Conservation (phyloP, 1,140 invertebrate species). For the Trialeurodes vaporariorum region DNA sequence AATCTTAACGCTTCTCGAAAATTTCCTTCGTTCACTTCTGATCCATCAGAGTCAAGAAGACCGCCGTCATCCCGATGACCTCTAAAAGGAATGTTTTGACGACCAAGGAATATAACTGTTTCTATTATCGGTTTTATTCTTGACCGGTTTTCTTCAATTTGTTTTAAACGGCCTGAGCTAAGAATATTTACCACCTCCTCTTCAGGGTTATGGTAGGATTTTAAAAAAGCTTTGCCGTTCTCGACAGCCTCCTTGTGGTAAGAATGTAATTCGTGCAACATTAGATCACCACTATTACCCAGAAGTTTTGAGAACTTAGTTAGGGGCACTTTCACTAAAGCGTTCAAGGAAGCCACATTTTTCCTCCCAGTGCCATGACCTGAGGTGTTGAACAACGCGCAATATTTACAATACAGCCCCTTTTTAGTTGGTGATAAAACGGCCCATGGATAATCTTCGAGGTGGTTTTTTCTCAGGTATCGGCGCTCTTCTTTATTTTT, state of each 20-base stretch:
- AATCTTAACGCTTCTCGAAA: conserved; percentile 26
- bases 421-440: conserved; percentile 19
- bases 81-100: conserved; percentile 26
- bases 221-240: conserved; percentile 21
- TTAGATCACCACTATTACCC: conserved; percentile 20
- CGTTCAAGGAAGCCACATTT: conserved; percentile 16
- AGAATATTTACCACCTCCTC: conserved; percentile 16
- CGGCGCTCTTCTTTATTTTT: conserved; percentile 9
- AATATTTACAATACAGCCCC: conserved; percentile 24
- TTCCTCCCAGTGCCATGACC: conserved; percentile 16
- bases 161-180: conserved; percentile 4
- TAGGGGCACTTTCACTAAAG: conserved; percentile 21
- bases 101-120: conserved; percentile 23
- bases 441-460: conserved; percentile 21
- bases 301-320: conserved; percentile 21
- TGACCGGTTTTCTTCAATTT: conserved; percentile 24
- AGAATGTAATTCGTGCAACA: conserved; percentile 15
- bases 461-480: conserved; percentile 10
- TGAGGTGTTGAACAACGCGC: conserved; percentile 19
- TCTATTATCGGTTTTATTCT: conserved; percentile 22
- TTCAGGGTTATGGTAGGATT: conserved; percentile 14
- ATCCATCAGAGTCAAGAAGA: conserved; percentile 13
- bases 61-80: conserved; percentile 25
- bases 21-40: conserved; percentile 25
- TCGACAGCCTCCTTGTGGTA: conserved; percentile 24